Conservation (phyloP, 1,140 invertebrate genomes). For the Meloidogyne exigua region DNA sequence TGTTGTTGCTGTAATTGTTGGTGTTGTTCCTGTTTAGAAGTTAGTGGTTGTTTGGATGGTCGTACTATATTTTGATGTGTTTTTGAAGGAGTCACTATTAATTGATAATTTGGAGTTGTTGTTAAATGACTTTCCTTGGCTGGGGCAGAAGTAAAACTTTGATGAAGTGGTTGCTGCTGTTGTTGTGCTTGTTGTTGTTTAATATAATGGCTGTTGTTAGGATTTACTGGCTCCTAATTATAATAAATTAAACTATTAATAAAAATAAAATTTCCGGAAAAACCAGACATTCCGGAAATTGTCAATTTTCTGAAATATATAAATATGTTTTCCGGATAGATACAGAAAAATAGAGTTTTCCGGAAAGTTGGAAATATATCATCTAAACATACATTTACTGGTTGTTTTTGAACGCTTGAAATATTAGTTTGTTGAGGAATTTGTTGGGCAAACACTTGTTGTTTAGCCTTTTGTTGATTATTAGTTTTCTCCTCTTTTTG, state of each 20-base stretch:
- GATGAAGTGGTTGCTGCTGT: neutral
- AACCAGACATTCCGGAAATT: too few species aligned
- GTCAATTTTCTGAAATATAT: too few species aligned
- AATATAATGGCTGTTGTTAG: neutral
- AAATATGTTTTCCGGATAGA: neutral
- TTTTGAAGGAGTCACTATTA: neutral
- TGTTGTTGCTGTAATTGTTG: constrained; percentile 18
- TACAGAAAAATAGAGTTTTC: neutral
- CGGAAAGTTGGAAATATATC: neutral
- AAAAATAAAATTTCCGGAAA: too few species aligned
- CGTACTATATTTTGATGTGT: neutral
- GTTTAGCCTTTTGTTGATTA: neutral
- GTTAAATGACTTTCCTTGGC: neutral
- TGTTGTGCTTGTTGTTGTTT: neutral
- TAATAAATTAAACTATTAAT: too few species aligned
- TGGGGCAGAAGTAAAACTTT: neutral
- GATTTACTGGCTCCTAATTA: too few species aligned
- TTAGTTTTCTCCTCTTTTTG: constrained; percentile 15
- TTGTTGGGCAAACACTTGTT: neutral
- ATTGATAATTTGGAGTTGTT: neutral
- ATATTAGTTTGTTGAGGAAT: neutral
- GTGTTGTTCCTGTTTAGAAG: neutral
- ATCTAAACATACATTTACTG: neutral
- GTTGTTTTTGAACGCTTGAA: neutral
- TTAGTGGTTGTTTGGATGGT: neutral